These are phyloP conservation scores for Platyrinchus mystaceus DNA, from an alignment of 2,797 vertebrate species.

Conservation along the genomic window DNA sequence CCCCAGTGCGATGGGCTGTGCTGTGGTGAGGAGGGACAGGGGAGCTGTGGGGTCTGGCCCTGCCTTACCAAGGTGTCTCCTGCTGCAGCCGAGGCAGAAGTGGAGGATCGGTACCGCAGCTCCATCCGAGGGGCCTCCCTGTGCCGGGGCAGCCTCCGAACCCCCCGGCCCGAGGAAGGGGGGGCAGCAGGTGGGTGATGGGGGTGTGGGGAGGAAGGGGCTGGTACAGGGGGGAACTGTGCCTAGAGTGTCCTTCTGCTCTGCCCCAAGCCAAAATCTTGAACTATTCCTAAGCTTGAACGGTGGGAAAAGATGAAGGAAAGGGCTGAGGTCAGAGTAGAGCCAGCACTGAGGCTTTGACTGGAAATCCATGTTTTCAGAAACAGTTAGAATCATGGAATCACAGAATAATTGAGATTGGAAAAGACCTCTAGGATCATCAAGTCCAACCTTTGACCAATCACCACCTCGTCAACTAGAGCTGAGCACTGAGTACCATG, in stretches of 20 bases:
- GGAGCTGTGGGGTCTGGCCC: not conserved
- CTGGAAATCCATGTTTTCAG: not conserved
- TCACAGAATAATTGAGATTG: not conserved
- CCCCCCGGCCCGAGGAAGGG: constrained; percentile 27
- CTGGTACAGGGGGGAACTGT: not conserved
- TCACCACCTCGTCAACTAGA: not conserved
- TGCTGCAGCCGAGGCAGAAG: constrained; percentile 79
- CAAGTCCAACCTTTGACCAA: rapidly evolving
- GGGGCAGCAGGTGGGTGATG: constrained; percentile 31
- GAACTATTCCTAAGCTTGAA: rapidly evolving
- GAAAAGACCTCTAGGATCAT: not conserved
- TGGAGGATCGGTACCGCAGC: constrained; percentile 76
- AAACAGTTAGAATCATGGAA: not conserved
- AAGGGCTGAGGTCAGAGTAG: not conserved
- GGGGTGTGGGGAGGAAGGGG: not conserved
- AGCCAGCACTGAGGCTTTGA: not conserved
- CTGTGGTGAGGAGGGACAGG: rapidly evolving
- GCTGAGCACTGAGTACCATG: not conserved
- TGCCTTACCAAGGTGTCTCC: not conserved
- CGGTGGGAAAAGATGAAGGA: rapidly evolving
- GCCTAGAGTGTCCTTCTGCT: not conserved
- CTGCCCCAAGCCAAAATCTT: not conserved
- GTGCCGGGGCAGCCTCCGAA: constrained; percentile 3
- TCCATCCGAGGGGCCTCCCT: not conserved
- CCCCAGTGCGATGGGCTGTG: rapidly evolving